Percentiles rank a stretch among this genome's conserved stretches.
Conservation (phyloP, 2,797 vertebrate species). For the Liparis tanakae region DNA sequence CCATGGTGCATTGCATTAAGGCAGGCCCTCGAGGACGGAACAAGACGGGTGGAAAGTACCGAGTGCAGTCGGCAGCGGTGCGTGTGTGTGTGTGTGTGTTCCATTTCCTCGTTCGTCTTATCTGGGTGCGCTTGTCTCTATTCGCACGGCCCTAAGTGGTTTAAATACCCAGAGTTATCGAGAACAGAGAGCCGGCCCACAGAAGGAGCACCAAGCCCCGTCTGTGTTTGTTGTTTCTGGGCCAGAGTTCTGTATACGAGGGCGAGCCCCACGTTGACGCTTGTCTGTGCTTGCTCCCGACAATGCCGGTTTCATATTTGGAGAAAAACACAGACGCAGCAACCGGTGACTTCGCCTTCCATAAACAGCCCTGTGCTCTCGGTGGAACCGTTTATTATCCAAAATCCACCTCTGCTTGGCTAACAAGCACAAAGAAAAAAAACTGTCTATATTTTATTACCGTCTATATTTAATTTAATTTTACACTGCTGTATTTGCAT, state of each 20-base stretch:
- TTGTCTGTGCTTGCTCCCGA: constrained; percentile 27
- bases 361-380: not conserved
- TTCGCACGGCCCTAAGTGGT: constrained; percentile 8
- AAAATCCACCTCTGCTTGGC: not conserved
- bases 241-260: not conserved
- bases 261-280: not conserved
- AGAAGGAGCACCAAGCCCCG: constrained; percentile 3
- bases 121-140: constrained; percentile 16
- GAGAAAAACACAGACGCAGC: too few species aligned
- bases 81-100: not conserved
- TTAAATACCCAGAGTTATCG: not conserved
- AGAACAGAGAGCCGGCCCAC: not conserved
- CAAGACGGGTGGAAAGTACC: constrained; percentile 3
- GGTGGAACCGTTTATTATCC: not conserved
- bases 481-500: too few species aligned
- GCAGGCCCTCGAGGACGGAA: constrained; percentile 35
- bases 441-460: too few species aligned
- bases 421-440: constrained; percentile 1
- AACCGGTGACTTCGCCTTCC: constrained; percentile 11
- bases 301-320: constrained; percentile 16
- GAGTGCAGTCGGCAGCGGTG: constrained; percentile 14
- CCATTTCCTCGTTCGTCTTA: constrained; percentile 4
- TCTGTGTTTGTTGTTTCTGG: constrained; percentile 26
- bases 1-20: constrained; percentile 38
- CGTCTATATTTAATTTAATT: too few species aligned